Evolutionary conservation across 2,113 vertebrate species (phyloP).

Genomic region (Tursiops truncatus): DNA sequence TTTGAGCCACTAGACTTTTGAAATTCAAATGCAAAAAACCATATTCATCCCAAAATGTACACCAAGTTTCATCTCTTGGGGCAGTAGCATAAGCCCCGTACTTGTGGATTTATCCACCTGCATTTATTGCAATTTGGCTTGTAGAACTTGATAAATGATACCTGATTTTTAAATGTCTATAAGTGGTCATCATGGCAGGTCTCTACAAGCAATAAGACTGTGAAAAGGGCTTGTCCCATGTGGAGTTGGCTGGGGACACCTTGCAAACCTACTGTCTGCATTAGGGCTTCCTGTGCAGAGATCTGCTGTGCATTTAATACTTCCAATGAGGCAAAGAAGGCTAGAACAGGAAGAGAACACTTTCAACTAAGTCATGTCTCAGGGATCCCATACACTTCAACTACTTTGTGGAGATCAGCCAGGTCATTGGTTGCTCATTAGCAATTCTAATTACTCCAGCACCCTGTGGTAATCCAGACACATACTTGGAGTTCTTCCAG

Average conservation of each 20-base stretch:
- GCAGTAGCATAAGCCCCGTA: background rate
- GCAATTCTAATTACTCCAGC: conserved; percentile 58
- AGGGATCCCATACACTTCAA: conserved; percentile 1
- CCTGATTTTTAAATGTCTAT: background rate
- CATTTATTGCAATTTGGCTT: background rate
- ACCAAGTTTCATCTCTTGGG: background rate
- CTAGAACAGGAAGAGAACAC: conserved; percentile 4
- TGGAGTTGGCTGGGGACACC: background rate
- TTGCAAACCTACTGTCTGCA: background rate
- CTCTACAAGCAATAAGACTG: background rate
- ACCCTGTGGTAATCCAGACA: conserved; percentile 63
- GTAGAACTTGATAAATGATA: background rate
- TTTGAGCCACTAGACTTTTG: background rate
- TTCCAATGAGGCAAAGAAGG: background rate
- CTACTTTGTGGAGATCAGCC: conserved; percentile 63
- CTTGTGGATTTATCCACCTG: background rate
- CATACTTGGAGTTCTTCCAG: conserved; percentile 64
- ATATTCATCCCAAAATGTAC: background rate
- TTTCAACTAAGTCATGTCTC: background rate
- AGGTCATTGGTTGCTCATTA: conserved; percentile 36
- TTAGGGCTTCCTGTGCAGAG: background rate
- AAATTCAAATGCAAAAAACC: background rate
- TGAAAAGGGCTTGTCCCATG: accelerated
- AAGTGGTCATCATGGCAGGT: background rate
- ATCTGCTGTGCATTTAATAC: background rate